These are phyloP conservation scores for Bombus impatiens DNA, from an alignment of 1,140 invertebrate species.

Conservation along the genomic window DNA sequence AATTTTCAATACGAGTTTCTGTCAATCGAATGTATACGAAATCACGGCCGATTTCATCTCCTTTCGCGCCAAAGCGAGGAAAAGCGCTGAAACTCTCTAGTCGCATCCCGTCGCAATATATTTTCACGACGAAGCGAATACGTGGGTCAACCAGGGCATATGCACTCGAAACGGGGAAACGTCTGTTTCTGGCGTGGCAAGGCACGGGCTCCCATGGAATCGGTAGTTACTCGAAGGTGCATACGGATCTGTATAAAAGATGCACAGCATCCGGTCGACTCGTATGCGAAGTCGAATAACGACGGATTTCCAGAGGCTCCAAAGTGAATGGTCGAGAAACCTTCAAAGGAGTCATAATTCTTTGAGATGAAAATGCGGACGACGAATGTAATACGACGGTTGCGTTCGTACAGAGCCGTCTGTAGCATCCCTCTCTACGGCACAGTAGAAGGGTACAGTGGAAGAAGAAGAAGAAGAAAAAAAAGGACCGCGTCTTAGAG, in stretches of 20 bases:
- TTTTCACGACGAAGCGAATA: conserved; percentile 2
- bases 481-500: not conserved
- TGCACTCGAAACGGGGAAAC: not conserved
- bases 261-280: conserved; percentile 32
- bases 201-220: not conserved
- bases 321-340: conserved; percentile 51
- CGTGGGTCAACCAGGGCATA: conserved; percentile 5
- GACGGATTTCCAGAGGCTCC: conserved; percentile 32
- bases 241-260: conserved; percentile 38
- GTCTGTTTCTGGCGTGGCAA: not conserved
- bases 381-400: conserved; percentile 39
- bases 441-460: not conserved
- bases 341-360: conserved; percentile 50
- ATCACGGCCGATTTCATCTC: not conserved
- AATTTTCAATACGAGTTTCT: not conserved
- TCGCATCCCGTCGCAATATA: not conserved
- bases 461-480: not conserved
- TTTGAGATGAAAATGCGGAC: conserved; percentile 55
- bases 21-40: not conserved
- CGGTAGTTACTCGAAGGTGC: conserved; percentile 43
- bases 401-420: conserved; percentile 10
- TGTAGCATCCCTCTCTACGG: not conserved
- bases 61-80: not conserved
- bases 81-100: not conserved
- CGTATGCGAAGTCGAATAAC: conserved; percentile 36